Conservation (phyloP, 2,797 vertebrate species). For the Lateolabrax maculatus region DNA sequence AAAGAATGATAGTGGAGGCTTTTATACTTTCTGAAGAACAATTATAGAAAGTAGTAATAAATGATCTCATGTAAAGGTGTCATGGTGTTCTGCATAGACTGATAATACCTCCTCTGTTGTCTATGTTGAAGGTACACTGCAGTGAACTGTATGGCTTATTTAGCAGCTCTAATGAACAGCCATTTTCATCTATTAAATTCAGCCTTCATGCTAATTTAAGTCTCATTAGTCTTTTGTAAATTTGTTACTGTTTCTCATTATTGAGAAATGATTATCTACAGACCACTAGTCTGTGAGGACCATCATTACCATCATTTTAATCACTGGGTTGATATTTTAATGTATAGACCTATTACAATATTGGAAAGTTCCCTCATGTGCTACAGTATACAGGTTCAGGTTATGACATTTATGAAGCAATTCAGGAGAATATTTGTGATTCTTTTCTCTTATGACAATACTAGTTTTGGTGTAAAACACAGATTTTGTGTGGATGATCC, state of each 20-base stretch:
- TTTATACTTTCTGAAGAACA: neutral
- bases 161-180: conserved; percentile 39
- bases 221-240: conserved; percentile 54
- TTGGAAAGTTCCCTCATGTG: neutral
- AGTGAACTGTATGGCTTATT: conserved; percentile 32
- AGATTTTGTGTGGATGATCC: neutral
- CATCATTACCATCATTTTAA: conserved; percentile 38
- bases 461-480: neutral
- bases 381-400: neutral
- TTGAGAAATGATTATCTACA: conserved; percentile 48
- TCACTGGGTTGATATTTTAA: conserved; percentile 31
- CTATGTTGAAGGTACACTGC: conserved; percentile 28
- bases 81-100: neutral
- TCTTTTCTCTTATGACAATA: too few species aligned
- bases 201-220: conserved; percentile 30
- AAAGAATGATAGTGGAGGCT: neutral
- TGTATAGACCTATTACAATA: conserved; percentile 2
- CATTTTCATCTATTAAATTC: conserved; percentile 43
- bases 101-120: conserved; percentile 4
- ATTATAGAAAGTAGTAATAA: neutral
- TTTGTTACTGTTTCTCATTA: conserved; percentile 64
- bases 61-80: neutral
- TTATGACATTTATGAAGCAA: neutral
- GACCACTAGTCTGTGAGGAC: conserved; percentile 36
- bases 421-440: neutral